Evolutionary conservation across 2,113 vertebrate species (phyloP), one percentile per base, ranked within the genome.

Genomic region (Arothron firmamentum): DNA sequence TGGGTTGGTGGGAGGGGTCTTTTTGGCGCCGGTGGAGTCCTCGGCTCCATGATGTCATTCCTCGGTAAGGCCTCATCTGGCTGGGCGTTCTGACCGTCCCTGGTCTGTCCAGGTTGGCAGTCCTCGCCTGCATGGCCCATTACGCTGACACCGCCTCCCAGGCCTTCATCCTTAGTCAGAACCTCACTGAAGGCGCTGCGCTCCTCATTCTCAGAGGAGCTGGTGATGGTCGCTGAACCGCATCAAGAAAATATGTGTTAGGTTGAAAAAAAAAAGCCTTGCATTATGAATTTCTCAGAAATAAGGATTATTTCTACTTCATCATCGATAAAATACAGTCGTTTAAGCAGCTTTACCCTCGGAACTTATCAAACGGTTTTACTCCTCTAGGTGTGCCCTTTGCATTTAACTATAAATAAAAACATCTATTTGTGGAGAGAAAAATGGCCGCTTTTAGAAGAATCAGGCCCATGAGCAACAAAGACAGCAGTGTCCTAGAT

Each of bases 131-230:
- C 83, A 46, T 88, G 90, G 38, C 88, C 90, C 28, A 84, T 83
- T 70, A 81, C 87, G 3, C 63, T 34, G 7, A 59, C 31, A 49
- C 56, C 15, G 20, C 63, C 82, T 72, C 91, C 88, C 18, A 90
- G 75, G 79, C 90, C 88, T 53, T 93, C 91, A 51, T 98, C 95
- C 85, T 93, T 96, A 58, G 80, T 93, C 92, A 93, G 93, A 56
- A 96, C 93, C 81, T 97, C 87, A 84, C 94, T 96, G 78, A 94
- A 95, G 65, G 92, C 89, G 69, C 94, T 94, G 57, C 94, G 95
- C 78, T 98, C 96, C 82, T 97, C 96, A 54, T 98, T 98, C 90
- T 99, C 96, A 65, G 96, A 98, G 20, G 96, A 98, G 78, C 95
- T 98, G 57, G 95, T 97, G 89, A 93, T 93, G 38, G 95, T 96